Percentiles rank a stretch among this genome's conserved stretches.
phyloP scores from a whole-genome alignment of 2,113 vertebrate species.

The Tyrannus savana region DNA sequence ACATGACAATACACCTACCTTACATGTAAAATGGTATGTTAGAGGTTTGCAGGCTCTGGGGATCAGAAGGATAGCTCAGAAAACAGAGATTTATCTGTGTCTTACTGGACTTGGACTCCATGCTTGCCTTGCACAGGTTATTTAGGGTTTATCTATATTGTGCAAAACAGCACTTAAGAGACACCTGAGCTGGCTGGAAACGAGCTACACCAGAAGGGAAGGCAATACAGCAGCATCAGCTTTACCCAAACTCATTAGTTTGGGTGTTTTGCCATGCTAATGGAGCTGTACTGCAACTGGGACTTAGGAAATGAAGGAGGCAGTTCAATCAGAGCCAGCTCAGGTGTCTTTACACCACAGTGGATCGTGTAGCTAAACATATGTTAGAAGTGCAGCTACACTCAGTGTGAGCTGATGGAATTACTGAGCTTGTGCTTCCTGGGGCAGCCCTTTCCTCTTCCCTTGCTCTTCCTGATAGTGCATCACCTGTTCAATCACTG shows the following conservation, averaged over 20 bases:
- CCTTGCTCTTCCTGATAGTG: not conserved
- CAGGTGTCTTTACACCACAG: not conserved
- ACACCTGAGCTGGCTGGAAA: slow-evolving; percentile 5
- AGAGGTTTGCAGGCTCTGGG: not conserved
- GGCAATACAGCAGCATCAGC: slow-evolving; percentile 4
- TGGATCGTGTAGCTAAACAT: not conserved
- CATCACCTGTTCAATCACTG: not conserved
- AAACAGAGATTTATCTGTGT: not conserved
- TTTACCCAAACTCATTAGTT: slow-evolving; percentile 7
- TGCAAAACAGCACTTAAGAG: not conserved
- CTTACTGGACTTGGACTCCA: not conserved
- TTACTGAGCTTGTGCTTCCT: not conserved
- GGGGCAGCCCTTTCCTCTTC: not conserved
- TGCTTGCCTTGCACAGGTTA: not conserved
- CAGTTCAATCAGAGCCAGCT: not conserved
- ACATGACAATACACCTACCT: not conserved
- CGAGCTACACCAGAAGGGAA: not conserved
- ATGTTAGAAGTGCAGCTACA: not conserved
- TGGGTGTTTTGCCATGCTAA: slow-evolving; percentile 16
- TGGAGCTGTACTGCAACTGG: not conserved
- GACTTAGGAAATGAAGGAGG: not conserved
- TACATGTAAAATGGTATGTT: not conserved
- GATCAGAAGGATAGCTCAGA: not conserved
- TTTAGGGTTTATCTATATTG: not conserved
- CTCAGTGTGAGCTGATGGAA: not conserved